A percentile compares a stretch with the other conserved stretches of the same genome.
phyloP scores from a whole-genome alignment of 2,888 invertebrate genomes.

The Tetropium fuscum region DNA sequence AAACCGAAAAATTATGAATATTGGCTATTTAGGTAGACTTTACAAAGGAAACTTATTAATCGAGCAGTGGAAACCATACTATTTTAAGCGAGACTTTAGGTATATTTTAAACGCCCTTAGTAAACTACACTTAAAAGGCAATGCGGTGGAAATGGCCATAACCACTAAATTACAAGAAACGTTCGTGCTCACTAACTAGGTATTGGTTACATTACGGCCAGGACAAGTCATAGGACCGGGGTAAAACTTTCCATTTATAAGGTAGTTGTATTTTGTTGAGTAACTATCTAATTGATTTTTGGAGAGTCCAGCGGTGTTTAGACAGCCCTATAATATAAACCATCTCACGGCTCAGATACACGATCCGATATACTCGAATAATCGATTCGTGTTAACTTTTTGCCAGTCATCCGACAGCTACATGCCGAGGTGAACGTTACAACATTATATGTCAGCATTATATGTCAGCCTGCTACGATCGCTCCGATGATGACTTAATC shows the following conservation, averaged over 20 bases:
- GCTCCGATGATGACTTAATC: constrained; percentile 53
- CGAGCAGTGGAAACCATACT: not conserved
- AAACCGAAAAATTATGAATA: no score
- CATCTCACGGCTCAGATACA: constrained; percentile 61
- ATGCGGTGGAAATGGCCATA: no score
- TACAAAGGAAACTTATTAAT: not conserved
- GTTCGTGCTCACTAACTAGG: not conserved
- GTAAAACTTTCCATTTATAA: constrained; percentile 14
- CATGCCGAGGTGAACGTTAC: constrained; percentile 55
- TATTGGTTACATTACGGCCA: constrained; percentile 14
- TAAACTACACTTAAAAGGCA: no score
- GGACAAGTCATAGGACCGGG: not conserved
- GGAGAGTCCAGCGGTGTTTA: constrained; percentile 56
- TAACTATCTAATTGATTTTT: constrained; percentile 60
- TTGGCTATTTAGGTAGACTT: constrained; percentile 1
- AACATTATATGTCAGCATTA: constrained; percentile 56
- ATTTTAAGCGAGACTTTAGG: no score
- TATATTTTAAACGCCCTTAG: constrained; percentile 3
- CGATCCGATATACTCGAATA: constrained; percentile 60
- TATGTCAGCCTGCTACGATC: constrained; percentile 44
- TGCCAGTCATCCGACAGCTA: constrained; percentile 60
- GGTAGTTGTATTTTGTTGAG: constrained; percentile 42
- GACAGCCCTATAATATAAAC: constrained; percentile 59
- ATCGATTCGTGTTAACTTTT: constrained; percentile 61
- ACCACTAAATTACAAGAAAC: no score